Percentiles rank a stretch among this genome's conserved stretches.
phyloP scores from a whole-genome alignment of 2,113 vertebrate genomes.

The Aldabrachelys gigantea region DNA sequence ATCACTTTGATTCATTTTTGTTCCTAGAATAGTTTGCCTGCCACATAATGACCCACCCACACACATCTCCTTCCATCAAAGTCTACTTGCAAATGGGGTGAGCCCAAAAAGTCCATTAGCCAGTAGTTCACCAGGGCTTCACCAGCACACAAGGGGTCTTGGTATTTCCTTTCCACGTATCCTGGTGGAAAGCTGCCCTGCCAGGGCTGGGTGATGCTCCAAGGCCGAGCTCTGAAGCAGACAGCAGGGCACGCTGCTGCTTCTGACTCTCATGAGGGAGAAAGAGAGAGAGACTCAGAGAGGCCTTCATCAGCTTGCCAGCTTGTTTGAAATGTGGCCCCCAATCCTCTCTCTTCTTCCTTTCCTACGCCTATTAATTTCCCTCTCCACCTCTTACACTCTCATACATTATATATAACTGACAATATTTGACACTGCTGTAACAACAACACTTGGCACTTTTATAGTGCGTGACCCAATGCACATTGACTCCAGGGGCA shows the following conservation, averaged over 20 bases:
- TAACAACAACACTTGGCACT: not conserved
- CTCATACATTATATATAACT: not conserved
- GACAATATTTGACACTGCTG: not conserved
- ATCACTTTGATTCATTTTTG: conserved; percentile 85
- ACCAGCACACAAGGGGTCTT: not conserved
- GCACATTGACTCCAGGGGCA: not conserved
- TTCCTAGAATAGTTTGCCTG: conserved; percentile 82
- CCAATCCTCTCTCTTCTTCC: not conserved
- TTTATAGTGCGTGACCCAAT: not conserved
- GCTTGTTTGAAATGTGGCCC: not conserved
- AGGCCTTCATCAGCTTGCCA: not conserved
- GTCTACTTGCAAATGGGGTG: fast-evolving
- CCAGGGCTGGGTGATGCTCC: fast-evolving
- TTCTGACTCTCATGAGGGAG: not conserved
- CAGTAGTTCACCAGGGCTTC: not conserved
- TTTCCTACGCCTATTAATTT: not conserved
- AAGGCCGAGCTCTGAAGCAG: fast-evolving
- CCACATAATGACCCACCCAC: conserved; percentile 19
- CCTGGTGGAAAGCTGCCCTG: fast-evolving
- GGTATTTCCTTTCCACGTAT: not conserved
- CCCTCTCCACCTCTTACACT: not conserved
- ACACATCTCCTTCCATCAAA: not conserved
- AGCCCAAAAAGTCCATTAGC: not conserved
- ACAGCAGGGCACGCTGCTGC: fast-evolving
- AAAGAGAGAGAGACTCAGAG: not conserved